Evolutionary conservation across 2,797 vertebrate species (phyloP), one percentile per base, ranked within the genome.

Genomic region (Muscicapa comitata): DNA sequence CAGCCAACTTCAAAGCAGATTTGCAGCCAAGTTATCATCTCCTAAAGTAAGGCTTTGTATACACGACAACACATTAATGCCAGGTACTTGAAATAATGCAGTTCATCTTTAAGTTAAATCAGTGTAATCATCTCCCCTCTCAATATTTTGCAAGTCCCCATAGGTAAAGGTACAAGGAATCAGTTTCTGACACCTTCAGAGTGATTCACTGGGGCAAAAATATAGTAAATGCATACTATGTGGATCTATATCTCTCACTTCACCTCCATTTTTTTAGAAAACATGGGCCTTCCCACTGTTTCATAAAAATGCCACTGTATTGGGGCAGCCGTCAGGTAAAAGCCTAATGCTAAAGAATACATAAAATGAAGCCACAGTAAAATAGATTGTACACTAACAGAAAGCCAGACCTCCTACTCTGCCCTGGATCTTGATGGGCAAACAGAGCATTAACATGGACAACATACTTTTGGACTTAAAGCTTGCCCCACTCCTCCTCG

Each of bases 231-330:
- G 1, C 55, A 73, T 21, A 29, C 17, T 6, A 5, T 2, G 13
- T 29, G 8, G 20, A 66, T 15, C 23, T 31, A 2, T 9, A 50
- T 40, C 14, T 86, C 43, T 48, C 38, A 31, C 26, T 35, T 7
- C 42, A 17, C 14, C 31, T 50, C 57, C 6, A 21, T 7, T 14
- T 26, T 38, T 61, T 53, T 5, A 55, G 59, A 65, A 35, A 73
- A 40, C 17, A 18, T 0, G 3, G 13, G 28, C n/a, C 24, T 73
- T 73, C 14, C 26, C 25, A 33, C 7, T 18, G 25, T 26, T 71
- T 26, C 38, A 35, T 2, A 67, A 0, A 1, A 78, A 47, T 7
- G 25, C 14, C 21, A 6, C 70, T 29, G 18, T 37, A 23, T 1
- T 11, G 13, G 40, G 40, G 26, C 45, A 71, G 50, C 35, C 50